Evolutionary conservation across 2,888 invertebrate species (phyloP).

Genomic region (Celastrina argiolus): DNA sequence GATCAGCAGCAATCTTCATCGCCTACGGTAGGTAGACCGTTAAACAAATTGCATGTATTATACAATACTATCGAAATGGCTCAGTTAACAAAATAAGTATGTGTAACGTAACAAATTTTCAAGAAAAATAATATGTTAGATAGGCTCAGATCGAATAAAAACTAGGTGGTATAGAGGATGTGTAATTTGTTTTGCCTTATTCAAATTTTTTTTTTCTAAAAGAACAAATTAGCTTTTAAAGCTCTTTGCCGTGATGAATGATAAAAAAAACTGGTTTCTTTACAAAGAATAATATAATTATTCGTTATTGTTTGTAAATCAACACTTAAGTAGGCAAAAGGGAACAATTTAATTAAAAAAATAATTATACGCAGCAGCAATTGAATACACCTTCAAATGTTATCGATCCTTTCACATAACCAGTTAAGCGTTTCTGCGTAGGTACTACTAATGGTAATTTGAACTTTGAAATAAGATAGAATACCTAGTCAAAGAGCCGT

Average conservation of each 20-base stretch:
- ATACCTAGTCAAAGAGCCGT: neutral
- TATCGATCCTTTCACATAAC: neutral
- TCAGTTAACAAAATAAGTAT: neutral
- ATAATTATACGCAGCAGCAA: neutral
- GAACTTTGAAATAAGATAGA: neutral
- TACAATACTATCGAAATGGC: neutral
- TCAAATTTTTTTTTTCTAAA: neutral
- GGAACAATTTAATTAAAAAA: neutral
- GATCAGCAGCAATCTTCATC: conserved; percentile 73
- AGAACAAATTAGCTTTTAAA: neutral
- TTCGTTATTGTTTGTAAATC: no score
- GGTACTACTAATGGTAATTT: neutral
- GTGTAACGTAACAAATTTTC: neutral
- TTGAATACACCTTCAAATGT: neutral
- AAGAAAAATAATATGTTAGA: neutral
- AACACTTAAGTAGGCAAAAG: neutral
- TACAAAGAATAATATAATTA: no score
- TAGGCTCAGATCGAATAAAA: neutral
- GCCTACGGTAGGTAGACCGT: conserved; percentile 52
- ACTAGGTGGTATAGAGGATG: neutral
- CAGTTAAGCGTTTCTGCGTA: neutral
- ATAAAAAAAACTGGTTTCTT: no score
- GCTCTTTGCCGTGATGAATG: no score
- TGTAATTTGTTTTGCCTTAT: no score
- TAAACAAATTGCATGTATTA: neutral